Evolutionary conservation across 2,797 vertebrate species (phyloP).

Genomic region (Phalanger gymnotis): DNA sequence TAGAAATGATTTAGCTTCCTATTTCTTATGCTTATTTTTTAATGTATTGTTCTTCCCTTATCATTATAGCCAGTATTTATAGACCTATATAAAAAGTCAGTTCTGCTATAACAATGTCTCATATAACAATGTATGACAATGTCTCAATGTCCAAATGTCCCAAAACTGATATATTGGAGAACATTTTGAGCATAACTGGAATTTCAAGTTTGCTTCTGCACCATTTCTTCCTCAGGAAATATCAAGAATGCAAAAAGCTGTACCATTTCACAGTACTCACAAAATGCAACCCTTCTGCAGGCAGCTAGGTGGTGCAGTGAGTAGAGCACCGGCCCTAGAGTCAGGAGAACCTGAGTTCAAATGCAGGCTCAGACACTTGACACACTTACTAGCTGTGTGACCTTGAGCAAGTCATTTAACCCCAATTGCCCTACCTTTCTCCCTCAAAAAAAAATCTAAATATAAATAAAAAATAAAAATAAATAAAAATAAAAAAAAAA

Average conservation of each 20-base stretch:
- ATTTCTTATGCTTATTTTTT: background rate
- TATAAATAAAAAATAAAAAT: too few relatives aligned
- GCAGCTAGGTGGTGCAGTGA: too few relatives aligned
- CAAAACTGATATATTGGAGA: background rate
- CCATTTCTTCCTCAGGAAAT: background rate
- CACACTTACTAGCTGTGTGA: too few relatives aligned
- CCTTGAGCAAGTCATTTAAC: too few relatives aligned
- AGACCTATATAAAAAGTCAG: background rate
- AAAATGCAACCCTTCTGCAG: background rate
- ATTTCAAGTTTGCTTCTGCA: background rate
- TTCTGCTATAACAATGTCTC: background rate
- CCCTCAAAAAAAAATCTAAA: too few relatives aligned
- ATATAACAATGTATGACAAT: too few relatives aligned
- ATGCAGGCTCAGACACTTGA: too few relatives aligned
- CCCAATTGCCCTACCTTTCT: too few relatives aligned
- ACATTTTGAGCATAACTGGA: background rate
- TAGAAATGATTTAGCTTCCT: background rate
- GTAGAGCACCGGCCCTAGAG: too few relatives aligned
- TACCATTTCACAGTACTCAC: background rate
- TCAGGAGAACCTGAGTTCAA: too few relatives aligned
- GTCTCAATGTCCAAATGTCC: background rate
- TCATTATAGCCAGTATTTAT: background rate
- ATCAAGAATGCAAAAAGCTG: background rate
- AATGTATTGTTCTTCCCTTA: background rate
- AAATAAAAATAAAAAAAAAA: too few relatives aligned